Evolutionary conservation across 2,113 vertebrate species (phyloP).

Genomic region (Ploceus nigricollis): DNA sequence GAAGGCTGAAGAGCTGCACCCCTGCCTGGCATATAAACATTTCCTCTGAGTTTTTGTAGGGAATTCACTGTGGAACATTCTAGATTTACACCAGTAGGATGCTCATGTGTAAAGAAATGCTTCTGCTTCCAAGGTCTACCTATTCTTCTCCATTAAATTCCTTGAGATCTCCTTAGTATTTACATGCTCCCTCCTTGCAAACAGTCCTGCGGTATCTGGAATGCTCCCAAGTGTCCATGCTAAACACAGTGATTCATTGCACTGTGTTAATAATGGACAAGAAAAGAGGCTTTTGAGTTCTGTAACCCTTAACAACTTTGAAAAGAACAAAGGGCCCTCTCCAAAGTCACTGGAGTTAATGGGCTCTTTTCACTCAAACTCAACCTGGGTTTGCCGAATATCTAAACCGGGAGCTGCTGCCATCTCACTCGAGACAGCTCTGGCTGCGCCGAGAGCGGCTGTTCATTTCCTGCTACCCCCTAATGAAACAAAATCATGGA

Average conservation of each 20-base stretch:
- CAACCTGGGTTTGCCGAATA: not conserved
- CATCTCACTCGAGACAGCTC: not conserved
- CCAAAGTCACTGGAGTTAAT: slow-evolving; percentile 54
- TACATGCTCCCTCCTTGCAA: not conserved
- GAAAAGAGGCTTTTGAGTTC: slow-evolving; percentile 51
- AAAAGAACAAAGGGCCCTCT: slow-evolving; percentile 55
- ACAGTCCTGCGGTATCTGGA: not conserved
- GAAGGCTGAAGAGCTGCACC: not conserved
- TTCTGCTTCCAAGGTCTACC: not conserved
- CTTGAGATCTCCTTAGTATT: not conserved
- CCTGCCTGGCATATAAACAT: fast-evolving
- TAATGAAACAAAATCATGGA: not conserved
- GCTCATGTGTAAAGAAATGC: not conserved
- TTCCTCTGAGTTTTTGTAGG: not conserved
- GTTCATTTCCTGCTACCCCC: not conserved
- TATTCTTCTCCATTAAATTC: not conserved
- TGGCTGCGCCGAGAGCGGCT: not conserved
- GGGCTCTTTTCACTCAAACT: slow-evolving; percentile 14
- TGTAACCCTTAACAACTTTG: slow-evolving; percentile 45
- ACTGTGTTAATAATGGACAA: slow-evolving; percentile 5
- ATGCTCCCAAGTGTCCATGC: not conserved
- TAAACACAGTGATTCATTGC: slow-evolving; percentile 37
- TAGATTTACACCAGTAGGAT: not conserved
- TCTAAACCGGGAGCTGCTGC: not conserved
- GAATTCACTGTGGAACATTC: not conserved